These are phyloP conservation scores for Rhodinocichla rosea DNA, from an alignment of 2,113 vertebrate genomes.

Conservation along the genomic window DNA sequence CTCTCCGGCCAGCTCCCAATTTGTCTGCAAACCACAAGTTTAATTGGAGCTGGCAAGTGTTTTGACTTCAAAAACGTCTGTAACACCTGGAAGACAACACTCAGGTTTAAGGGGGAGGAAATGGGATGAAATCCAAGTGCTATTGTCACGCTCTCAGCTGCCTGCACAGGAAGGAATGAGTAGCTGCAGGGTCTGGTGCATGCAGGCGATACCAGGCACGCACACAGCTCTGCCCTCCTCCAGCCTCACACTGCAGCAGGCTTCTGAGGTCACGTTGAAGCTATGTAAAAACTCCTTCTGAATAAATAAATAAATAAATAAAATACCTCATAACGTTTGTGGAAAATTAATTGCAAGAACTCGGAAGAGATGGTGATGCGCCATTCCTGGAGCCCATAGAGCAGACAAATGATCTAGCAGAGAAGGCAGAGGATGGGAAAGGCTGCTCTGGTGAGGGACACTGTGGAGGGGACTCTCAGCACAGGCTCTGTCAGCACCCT, in stretches of 20 bases:
- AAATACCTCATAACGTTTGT: neutral
- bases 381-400: neutral
- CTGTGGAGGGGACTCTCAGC: neutral
- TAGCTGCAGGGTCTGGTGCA: conserved; percentile 20
- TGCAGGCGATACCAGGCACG: neutral
- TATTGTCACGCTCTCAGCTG: conserved; percentile 37
- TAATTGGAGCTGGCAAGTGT: conserved; percentile 33
- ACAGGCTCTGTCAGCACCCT: neutral
- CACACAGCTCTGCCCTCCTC: neutral
- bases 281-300: neutral
- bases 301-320: neutral
- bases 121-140: conserved; percentile 20
- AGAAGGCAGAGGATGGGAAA: neutral
- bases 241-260: neutral
- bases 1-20: conserved; percentile 44
- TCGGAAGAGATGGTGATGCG: neutral
- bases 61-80: conserved; percentile 14
- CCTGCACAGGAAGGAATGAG: neutral
- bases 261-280: neutral
- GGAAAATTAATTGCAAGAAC: neutral
- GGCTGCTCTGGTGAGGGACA: neutral
- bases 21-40: conserved; percentile 59
- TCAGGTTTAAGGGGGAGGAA: conserved; percentile 28
- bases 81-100: conserved; percentile 42
- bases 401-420: neutral